A percentile compares a stretch with the other conserved stretches of the same genome.
These are phyloP conservation scores for Bombyx huttoni DNA, from an alignment of 2,888 invertebrate genomes.

Conservation along the genomic window DNA sequence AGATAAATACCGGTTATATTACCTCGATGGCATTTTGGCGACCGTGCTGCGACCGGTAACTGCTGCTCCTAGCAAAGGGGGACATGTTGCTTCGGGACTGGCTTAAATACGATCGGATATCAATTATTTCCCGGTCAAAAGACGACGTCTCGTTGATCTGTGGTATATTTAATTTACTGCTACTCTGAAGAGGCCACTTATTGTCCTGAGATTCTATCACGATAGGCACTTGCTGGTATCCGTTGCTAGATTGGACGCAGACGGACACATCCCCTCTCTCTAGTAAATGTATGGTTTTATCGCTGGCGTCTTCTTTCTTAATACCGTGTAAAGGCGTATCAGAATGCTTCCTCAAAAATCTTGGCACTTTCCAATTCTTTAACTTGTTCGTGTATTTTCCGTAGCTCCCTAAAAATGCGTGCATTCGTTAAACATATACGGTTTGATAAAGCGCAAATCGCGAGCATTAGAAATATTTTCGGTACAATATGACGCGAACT, in stretches of 20 bases:
- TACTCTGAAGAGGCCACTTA: slow-evolving; percentile 37
- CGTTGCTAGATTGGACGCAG: slow-evolving; percentile 44
- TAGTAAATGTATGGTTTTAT: slow-evolving; percentile 44
- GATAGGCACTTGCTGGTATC: slow-evolving; percentile 78
- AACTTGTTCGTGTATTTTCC: slow-evolving; percentile 72
- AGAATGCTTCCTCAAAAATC: slow-evolving; percentile 75
- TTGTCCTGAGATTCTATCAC: slow-evolving; percentile 71
- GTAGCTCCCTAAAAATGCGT: slow-evolving; percentile 63
- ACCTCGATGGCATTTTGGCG: slow-evolving; percentile 70
- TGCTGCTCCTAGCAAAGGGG: slow-evolving; percentile 79
- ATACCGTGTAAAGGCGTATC: slow-evolving; percentile 65
- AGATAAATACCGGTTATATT: neutral
- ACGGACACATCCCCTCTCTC: slow-evolving; percentile 36
- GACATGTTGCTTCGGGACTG: slow-evolving; percentile 82
- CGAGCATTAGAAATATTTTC: too few species aligned
- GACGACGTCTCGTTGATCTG: slow-evolving; percentile 60
- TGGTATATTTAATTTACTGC: slow-evolving; percentile 60
- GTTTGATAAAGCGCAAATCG: too few species aligned
- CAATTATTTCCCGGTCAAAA: slow-evolving; percentile 76
- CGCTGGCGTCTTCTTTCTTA: slow-evolving; percentile 51
- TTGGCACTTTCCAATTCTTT: slow-evolving; percentile 79
- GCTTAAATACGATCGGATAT: slow-evolving; percentile 80
- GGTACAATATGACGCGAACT: too few species aligned
- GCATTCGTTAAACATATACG: too few species aligned
- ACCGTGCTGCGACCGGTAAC: slow-evolving; percentile 79